Evolutionary conservation across 92 coral and sea anemone species (phyloP), one percentile per base, ranked within the genome.

Genomic region (Umimayanthus kanabou): DNA sequence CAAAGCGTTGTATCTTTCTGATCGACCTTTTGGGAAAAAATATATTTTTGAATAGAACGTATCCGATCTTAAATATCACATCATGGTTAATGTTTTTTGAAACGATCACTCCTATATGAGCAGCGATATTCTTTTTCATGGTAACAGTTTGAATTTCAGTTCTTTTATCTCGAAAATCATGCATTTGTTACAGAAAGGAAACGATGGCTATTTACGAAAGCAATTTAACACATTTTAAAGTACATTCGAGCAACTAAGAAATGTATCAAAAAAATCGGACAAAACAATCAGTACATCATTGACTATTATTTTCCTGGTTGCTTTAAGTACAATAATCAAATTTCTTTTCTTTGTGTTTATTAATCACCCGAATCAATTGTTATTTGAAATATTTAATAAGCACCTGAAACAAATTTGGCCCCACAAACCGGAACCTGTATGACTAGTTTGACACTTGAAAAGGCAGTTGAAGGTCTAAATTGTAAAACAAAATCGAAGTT

Each of bases 161-260:
- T 37, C 79, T 73, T 29, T 37, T 18, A 9, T 37, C 26, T 5
- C 33, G 23, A 75, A 74, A 37, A 75, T 40, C 26, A 75, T 18
- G n/a, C 13, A 13, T 30, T 73, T 55, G 37, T 73, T 73, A 33
- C 55, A 14, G n/a, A 30, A 80, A 39, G 39, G 71, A 55, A 80
- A 79, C 11, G 39, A 49, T 13, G 6, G 69, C 16, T 42, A 16
- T n/a, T 80, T 80, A 6, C 70, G 22, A 29, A 43, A 80, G 13
- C 26, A 80, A 53, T 80, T 80, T 57, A 50, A 80, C 70, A 80
- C 72, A 53, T 80, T 20, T 28, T 11, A 23, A 57, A 80, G 84
- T 55, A 25, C 49, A 80, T 28, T 57, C 11, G 25, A 30, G 42
- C 47, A 30, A 9, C 26, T 33, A n/a, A 8, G 72, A 26, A 53